Evolutionary conservation across 1,140 invertebrate genomes (phyloP).

Genomic region (Drosophila pandora): DNA sequence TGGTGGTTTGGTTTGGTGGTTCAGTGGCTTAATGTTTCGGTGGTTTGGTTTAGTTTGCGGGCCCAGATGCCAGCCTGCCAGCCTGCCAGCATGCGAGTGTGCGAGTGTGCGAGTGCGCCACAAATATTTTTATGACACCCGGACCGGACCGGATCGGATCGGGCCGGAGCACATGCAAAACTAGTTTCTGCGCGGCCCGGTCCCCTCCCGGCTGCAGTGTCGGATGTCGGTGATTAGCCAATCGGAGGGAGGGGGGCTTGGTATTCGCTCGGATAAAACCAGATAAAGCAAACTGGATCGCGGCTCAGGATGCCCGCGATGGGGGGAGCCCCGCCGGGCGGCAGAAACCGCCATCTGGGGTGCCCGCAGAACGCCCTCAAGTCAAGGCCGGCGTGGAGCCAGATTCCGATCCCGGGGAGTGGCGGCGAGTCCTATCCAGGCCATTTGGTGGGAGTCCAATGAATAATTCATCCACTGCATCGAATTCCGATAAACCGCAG

Average conservation of each 20-base stretch:
- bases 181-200: constrained; percentile 38
- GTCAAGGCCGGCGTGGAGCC: constrained; percentile 38
- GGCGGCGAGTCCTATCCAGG: neutral
- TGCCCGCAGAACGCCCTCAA: constrained; percentile 13
- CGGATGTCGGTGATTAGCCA: constrained; percentile 72
- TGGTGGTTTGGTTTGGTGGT: constrained; percentile 11
- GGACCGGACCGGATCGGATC: neutral
- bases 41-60: constrained; percentile 10
- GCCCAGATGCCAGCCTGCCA: neutral
- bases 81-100: no score
- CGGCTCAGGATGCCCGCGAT: constrained; percentile 35
- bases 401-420: constrained; percentile 5
- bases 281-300: constrained; percentile 40
- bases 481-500: constrained; percentile 12
- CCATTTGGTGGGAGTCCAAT: constrained; percentile 1
- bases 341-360: constrained; percentile 1
- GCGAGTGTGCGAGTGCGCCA: constrained; percentile 7
- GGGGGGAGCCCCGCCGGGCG: neutral
- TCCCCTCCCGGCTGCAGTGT: neutral
- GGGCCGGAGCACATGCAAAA: constrained; percentile 42
- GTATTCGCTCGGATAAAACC: constrained; percentile 26
- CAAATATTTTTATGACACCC: constrained; percentile 69
- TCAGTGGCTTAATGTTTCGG: constrained; percentile 33
- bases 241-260: constrained; percentile 31
- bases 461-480: constrained; percentile 44